These are phyloP conservation scores for Lithophane socia DNA, from an alignment of 2,888 invertebrate species.

Conservation along the genomic window DNA sequence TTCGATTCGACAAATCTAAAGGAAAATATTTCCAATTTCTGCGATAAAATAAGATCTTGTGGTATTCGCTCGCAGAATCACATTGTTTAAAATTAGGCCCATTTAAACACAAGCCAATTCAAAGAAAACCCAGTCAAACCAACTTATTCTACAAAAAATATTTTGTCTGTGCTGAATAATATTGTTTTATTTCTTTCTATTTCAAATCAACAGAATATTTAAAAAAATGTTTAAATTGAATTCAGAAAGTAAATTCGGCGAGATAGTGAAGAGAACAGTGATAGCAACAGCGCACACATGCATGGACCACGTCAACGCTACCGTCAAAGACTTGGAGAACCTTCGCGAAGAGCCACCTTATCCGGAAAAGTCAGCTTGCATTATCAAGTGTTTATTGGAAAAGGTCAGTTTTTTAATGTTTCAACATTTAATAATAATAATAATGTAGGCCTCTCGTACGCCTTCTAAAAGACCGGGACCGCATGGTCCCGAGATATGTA, in stretches of 20 bases:
- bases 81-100: neutral
- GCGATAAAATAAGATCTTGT: slow-evolving; percentile 5
- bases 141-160: too few relatives aligned
- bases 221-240: neutral
- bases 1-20: neutral
- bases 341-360: slow-evolving; percentile 85
- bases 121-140: slow-evolving; percentile 1
- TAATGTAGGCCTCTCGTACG: too few relatives aligned
- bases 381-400: slow-evolving; percentile 85
- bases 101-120: neutral
- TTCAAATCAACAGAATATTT: too few relatives aligned
- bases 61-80: neutral
- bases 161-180: too few relatives aligned
- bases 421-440: neutral
- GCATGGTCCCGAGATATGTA: too few relatives aligned
- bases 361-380: slow-evolving; percentile 86
- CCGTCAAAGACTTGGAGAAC: slow-evolving; percentile 81
- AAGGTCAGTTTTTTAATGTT: slow-evolving; percentile 74
- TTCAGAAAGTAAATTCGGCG: slow-evolving; percentile 78
- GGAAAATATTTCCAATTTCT: neutral
- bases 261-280: slow-evolving; percentile 78
- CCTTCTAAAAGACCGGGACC: too few relatives aligned
- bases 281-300: slow-evolving; percentile 80
- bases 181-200: neutral
- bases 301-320: slow-evolving; percentile 84